Conservation (phyloP, 2,888 invertebrate species). For the Heteromyza rotundicornis region DNA sequence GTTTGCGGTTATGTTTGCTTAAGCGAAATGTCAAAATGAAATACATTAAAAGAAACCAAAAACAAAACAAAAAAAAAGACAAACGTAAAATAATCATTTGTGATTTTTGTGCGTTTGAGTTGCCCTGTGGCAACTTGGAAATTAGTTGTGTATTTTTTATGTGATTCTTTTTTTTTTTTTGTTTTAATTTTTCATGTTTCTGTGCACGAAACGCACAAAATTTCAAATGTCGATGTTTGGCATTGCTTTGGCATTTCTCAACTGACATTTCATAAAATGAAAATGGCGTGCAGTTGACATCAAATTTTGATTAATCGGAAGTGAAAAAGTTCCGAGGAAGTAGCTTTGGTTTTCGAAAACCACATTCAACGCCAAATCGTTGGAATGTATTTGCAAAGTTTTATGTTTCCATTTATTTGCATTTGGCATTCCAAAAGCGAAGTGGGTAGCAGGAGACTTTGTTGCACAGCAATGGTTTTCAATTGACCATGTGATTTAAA, state of each 20-base stretch:
- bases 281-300: slow-evolving; percentile 2
- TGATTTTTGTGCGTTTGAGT: slow-evolving; percentile 9
- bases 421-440: no score
- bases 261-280: background rate
- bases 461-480: no score
- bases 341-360: background rate
- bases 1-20: slow-evolving; percentile 15
- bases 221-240: slow-evolving; percentile 3
- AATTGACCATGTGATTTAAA: no score
- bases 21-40: slow-evolving; percentile 18
- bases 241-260: slow-evolving; percentile 1
- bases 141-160: slow-evolving; percentile 26
- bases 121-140: slow-evolving; percentile 23
- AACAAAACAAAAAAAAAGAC: slow-evolving; percentile 9
- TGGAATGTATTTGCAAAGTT: no score
- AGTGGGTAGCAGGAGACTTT: no score
- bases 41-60: background rate
- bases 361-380: no score
- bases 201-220: background rate
- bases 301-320: background rate
- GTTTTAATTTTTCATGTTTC: background rate
- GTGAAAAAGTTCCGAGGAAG: background rate
- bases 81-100: slow-evolving; percentile 20
- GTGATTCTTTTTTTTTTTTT: slow-evolving; percentile 17
- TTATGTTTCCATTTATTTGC: no score